Conservation (phyloP, 1,140 invertebrate genomes). For the Zaprionus camerounensis region DNA sequence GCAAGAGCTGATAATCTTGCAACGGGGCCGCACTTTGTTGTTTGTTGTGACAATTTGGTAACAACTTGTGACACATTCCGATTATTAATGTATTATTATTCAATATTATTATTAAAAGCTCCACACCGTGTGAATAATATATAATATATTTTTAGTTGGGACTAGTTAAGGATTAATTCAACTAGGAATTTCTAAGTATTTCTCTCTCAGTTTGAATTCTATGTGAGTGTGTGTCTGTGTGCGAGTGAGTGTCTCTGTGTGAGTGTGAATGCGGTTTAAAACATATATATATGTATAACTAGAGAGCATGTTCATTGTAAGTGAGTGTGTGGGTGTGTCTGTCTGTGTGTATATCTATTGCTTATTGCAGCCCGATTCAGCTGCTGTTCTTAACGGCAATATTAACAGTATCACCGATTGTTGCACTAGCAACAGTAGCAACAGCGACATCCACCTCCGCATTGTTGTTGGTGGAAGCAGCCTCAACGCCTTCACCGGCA, state of each 20-base stretch:
- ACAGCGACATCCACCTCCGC: constrained; percentile 18
- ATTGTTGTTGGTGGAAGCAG: constrained; percentile 84
- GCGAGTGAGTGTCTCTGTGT: constrained; percentile 35
- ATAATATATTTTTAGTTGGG: constrained; percentile 59
- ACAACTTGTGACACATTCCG: constrained; percentile 60
- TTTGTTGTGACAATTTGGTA: constrained; percentile 37
- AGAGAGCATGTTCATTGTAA: constrained; percentile 61
- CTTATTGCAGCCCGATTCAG: constrained; percentile 52
- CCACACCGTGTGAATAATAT: constrained; percentile 44
- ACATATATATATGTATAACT: constrained; percentile 54
- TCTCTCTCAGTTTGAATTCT: constrained; percentile 22
- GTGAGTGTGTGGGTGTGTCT: constrained; percentile 29
- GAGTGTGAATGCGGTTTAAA: constrained; percentile 45
- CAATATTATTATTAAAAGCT: constrained; percentile 50
- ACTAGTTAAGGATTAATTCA: constrained; percentile 79
- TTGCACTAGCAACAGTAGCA: constrained; percentile 83
- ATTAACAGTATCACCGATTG: constrained; percentile 50
- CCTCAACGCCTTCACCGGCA: constrained; percentile 22
- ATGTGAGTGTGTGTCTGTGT: constrained; percentile 19
- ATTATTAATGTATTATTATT: constrained; percentile 43
- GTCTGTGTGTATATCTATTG: constrained; percentile 19
- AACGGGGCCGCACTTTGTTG: constrained; percentile 4
- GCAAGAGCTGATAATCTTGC: constrained; percentile 22
- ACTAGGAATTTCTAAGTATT: constrained; percentile 75
- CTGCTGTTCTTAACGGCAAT: constrained; percentile 54